phyloP scores from a whole-genome alignment of 64 coral and sea anemone species.

The Stichodactyla helianthus region DNA sequence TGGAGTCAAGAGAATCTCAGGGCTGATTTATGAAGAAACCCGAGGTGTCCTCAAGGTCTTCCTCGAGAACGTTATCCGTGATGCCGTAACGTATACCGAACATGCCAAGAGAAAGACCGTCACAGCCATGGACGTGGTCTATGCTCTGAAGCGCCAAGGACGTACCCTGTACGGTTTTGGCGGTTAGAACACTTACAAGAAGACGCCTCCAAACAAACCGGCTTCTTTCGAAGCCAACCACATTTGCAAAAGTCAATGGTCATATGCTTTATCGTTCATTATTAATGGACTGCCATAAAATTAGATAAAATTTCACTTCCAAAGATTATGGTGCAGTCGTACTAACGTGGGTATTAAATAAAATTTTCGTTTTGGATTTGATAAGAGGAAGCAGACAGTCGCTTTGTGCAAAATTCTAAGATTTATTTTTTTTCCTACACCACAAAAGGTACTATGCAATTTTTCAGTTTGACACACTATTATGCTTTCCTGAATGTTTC shows the following conservation, averaged over 20 bases:
- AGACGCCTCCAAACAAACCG: background rate
- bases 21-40: constrained; percentile 85
- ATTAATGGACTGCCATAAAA: background rate
- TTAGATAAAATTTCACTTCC: background rate
- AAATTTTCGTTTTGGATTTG: too few species aligned
- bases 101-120: constrained; percentile 79
- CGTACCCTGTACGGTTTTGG: constrained; percentile 91
- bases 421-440: too few species aligned
- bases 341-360: background rate
- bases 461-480: too few species aligned
- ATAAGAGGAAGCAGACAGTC: too few species aligned
- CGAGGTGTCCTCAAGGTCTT: constrained; percentile 79
- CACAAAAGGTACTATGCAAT: too few species aligned
- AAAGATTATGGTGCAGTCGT: background rate
- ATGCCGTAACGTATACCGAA: constrained; percentile 78
- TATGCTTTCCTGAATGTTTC: too few species aligned
- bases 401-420: too few species aligned
- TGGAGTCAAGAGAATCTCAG: constrained; percentile 95
- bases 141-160: constrained; percentile 78
- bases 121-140: constrained; percentile 83
- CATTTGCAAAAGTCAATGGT: constrained; percentile 29
- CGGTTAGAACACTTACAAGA: constrained; percentile 14
- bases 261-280: background rate
- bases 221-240: constrained; percentile 67
- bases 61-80: constrained; percentile 73